Evolutionary conservation across 2,113 vertebrate species (phyloP), one percentile per base, ranked within the genome.

Genomic region (Actenoides lindsayi): DNA sequence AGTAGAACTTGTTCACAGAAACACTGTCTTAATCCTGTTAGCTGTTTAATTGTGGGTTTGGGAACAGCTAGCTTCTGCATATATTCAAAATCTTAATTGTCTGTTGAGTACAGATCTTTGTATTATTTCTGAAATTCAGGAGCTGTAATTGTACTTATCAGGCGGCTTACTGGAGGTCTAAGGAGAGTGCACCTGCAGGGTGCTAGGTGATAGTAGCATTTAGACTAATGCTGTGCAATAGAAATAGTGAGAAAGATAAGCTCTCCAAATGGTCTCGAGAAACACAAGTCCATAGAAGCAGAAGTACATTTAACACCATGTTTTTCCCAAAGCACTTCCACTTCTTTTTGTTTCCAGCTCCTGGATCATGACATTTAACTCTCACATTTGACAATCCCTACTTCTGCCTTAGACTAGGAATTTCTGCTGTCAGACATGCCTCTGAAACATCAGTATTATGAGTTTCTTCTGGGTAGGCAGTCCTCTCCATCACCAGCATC

Each of bases 71-170:
- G 44, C 73, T 97, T 96, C 56, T 76, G 89, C 74, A 82, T 78
- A 91, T 88, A 93, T 95, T 90, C 37, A 91, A 91, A 83, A 81
- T 89, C 81, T 23, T 62, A 78, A 69, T 88, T 94, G 80, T 84
- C 42, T 97, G 85, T 67, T 90, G 79, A 96, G 78, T 56, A 54
- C 6, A 76, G 50, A 75, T 68, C 42, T 94, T 86, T 30, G 33
- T 30, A 37, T 76, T 67, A 74, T 93, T 93, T 96, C 23, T 78
- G 37, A 88, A 96, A 83, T 91, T 60, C 46, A 60, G 39, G 30
- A 92, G 20, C 9, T 85, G 16, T 63, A 70, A 70, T 65, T 62
- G 21, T 57, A 42, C 28, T 77, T 92, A 62, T 10, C 24, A 77
- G 37, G 37, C 16, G 60, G 33, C 31, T 41, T 73, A 51, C 13